Percentiles rank a stretch among this genome's conserved stretches.
Evolutionary conservation across 2,888 invertebrate genomes (phyloP).

Genomic region (Cyclophora albipunctata): DNA sequence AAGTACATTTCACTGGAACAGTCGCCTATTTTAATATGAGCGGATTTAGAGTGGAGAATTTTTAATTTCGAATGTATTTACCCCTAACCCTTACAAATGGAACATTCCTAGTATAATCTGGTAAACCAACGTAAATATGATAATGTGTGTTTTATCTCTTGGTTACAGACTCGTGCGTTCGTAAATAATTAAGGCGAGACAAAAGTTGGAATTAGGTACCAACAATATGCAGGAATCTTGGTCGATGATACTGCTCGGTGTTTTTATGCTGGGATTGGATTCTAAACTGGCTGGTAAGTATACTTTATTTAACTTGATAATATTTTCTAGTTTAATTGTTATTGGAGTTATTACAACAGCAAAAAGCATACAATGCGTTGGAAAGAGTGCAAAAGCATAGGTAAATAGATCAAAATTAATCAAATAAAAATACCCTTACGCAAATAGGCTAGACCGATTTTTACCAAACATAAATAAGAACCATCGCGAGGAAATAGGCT

Average conservation of each 20-base stretch:
- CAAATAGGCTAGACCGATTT: not conserved
- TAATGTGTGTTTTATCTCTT: slow-evolving; percentile 18
- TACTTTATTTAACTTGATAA: not conserved
- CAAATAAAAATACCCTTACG: no score
- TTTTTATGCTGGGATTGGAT: slow-evolving; percentile 61
- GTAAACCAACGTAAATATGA: slow-evolving; percentile 8
- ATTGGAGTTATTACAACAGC: no score
- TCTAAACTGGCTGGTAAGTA: slow-evolving; percentile 59
- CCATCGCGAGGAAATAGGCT: no score
- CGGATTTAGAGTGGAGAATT: slow-evolving; percentile 3
- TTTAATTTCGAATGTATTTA: slow-evolving; percentile 6
- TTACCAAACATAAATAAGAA: no score
- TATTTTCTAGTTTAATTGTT: no score
- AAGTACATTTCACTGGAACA: not conserved
- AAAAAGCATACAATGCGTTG: no score
- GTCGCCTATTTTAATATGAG: slow-evolving; percentile 3
- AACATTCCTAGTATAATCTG: slow-evolving; percentile 9
- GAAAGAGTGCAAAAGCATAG: no score
- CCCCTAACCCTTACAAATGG: slow-evolving; percentile 1
- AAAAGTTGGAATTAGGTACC: slow-evolving; percentile 2
- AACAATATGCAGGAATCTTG: slow-evolving; percentile 61
- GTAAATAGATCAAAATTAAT: no score
- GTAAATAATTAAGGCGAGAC: slow-evolving; percentile 9
- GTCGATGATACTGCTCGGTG: slow-evolving; percentile 50
- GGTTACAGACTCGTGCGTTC: slow-evolving; percentile 30